These are phyloP conservation scores for Brachionus calyciflorus DNA, from an alignment of 1,140 invertebrate species.

Conservation along the genomic window DNA sequence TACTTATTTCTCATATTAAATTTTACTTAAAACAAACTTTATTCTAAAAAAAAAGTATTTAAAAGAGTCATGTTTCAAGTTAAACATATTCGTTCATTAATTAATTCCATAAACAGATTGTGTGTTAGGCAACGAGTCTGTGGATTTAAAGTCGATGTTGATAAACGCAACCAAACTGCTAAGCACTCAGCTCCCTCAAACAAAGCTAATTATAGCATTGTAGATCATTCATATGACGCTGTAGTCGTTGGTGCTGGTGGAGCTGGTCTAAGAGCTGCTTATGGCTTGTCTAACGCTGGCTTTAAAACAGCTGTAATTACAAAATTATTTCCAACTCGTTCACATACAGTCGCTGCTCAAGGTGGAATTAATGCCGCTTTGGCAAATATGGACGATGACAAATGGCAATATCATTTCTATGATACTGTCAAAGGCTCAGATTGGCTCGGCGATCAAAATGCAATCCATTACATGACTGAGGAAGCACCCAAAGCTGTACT, in stretches of 20 bases:
- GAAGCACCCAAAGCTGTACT: slow-evolving; percentile 95
- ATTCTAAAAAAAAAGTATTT: no score
- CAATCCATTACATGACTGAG: slow-evolving; percentile 96
- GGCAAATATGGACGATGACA: slow-evolving; percentile 90
- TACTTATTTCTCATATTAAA: no score
- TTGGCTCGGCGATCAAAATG: slow-evolving; percentile 97
- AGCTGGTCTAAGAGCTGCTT: slow-evolving; percentile 88
- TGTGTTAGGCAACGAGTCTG: slow-evolving; percentile 23
- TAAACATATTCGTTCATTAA: no score
- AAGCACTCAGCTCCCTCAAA: slow-evolving; percentile 12
- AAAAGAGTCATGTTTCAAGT: no score
- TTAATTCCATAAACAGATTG: no score
- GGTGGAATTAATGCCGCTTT: slow-evolving; percentile 91
- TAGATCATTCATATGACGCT: slow-evolving; percentile 94
- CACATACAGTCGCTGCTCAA: slow-evolving; percentile 95
- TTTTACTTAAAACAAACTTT: no score
- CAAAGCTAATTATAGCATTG: slow-evolving; percentile 70
- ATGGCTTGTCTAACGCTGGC: slow-evolving; percentile 89
- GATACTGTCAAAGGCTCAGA: slow-evolving; percentile 98
- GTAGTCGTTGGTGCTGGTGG: slow-evolving; percentile 96
- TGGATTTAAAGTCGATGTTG: slow-evolving; percentile 26
- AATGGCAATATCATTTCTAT: slow-evolving; percentile 97
- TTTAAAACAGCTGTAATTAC: slow-evolving; percentile 95
- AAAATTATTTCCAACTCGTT: slow-evolving; percentile 93
- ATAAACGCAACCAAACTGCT: slow-evolving; percentile 35